Percentiles rank a stretch among this genome's conserved stretches.
phyloP scores from a whole-genome alignment of 2,797 vertebrate genomes.

The Acrossocheilus fasciatus region DNA sequence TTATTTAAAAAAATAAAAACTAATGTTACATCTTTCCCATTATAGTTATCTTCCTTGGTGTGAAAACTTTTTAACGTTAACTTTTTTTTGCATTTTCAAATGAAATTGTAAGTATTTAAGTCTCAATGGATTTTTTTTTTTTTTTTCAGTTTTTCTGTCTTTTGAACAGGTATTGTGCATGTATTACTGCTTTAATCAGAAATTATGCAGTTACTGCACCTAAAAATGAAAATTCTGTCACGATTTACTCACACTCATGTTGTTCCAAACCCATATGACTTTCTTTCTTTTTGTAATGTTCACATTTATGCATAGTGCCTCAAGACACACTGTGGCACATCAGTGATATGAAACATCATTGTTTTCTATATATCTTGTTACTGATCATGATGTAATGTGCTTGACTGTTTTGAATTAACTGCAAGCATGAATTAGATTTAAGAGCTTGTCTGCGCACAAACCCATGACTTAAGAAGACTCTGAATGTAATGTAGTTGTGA shows the following conservation, averaged over 20 bases:
- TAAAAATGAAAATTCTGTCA: neutral
- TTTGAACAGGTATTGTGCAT: neutral
- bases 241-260: neutral
- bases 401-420: slow-evolving; percentile 23
- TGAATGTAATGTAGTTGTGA: neutral
- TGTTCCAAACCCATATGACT: neutral
- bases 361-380: slow-evolving; percentile 4
- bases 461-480: neutral
- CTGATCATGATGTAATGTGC: slow-evolving; percentile 4
- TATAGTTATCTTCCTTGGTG: too few species aligned
- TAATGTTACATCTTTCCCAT: too few species aligned
- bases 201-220: neutral
- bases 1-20: too few species aligned
- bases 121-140: neutral
- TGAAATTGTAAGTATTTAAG: neutral
- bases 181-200: neutral
- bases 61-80: too few species aligned
- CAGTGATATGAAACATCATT: neutral
- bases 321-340: neutral
- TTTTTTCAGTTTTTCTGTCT: neutral
- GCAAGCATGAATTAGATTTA: neutral
- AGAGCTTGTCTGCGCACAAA: neutral
- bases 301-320: neutral
- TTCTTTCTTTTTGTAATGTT: neutral
- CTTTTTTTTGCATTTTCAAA: neutral